phyloP scores from a whole-genome alignment of 2,888 invertebrate species.

The Melanotus villosus region DNA sequence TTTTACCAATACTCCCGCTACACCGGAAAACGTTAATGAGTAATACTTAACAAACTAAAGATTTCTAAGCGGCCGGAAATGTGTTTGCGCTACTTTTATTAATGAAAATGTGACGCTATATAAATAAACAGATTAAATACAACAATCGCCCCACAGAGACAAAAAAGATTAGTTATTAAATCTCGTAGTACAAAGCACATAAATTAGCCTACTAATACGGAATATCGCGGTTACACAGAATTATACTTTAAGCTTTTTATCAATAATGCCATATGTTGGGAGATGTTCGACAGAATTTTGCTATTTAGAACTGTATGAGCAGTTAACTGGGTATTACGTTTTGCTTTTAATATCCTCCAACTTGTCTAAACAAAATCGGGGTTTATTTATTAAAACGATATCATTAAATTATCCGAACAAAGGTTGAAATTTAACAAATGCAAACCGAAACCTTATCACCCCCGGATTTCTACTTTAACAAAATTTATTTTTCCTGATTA shows the following conservation, averaged over 20 bases:
- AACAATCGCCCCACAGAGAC: background rate
- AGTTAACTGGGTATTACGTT: constrained; percentile 41
- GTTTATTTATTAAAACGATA: background rate
- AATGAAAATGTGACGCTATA: background rate
- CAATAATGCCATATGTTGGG: constrained; percentile 42
- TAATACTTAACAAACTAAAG: background rate
- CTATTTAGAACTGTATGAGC: constrained; percentile 38
- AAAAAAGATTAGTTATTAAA: constrained; percentile 24
- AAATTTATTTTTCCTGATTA: too few relatives aligned
- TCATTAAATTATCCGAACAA: background rate
- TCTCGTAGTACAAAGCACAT: constrained; percentile 36
- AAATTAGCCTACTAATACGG: constrained; percentile 45
- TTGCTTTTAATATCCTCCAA: constrained; percentile 47
- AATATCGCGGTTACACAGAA: constrained; percentile 40
- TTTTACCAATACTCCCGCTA: constrained; percentile 5
- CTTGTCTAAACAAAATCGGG: constrained; percentile 6
- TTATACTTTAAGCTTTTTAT: constrained; percentile 45
- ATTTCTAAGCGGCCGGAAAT: background rate
- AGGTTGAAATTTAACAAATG: background rate
- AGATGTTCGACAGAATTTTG: constrained; percentile 38
- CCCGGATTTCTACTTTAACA: too few relatives aligned
- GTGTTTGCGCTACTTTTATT: background rate
- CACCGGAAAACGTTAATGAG: constrained; percentile 36
- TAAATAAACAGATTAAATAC: constrained; percentile 2
- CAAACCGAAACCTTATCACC: too few relatives aligned